Evolutionary conservation across 2,888 invertebrate species (phyloP).

Genomic region (Nomada ruficornis): DNA sequence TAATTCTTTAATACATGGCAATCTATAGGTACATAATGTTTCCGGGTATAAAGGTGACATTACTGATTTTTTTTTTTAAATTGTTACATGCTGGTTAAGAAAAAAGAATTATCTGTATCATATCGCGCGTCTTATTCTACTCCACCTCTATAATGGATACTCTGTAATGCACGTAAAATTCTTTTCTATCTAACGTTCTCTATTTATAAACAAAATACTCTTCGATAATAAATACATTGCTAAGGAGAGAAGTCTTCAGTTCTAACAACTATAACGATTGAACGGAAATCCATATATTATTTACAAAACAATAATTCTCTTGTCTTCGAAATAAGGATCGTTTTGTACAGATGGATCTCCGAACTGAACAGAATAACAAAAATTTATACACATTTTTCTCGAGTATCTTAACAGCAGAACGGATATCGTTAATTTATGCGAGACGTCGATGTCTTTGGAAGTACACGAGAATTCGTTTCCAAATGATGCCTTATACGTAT

Average conservation of each 20-base stretch:
- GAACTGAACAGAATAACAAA: constrained; percentile 12
- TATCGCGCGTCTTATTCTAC: background rate
- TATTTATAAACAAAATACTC: background rate
- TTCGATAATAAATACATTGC: constrained; percentile 29
- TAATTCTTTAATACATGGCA: constrained; percentile 49
- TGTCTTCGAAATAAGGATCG: constrained; percentile 23
- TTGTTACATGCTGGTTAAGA: constrained; percentile 19
- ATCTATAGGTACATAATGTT: constrained; percentile 34
- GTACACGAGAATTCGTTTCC: constrained; percentile 22
- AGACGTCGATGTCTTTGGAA: constrained; percentile 53
- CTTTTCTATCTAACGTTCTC: background rate
- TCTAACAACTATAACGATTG: background rate
- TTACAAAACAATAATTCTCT: constrained; percentile 16
- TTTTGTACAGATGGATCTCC: constrained; percentile 36
- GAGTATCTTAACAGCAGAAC: constrained; percentile 45
- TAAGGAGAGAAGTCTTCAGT: background rate
- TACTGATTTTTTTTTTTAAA: constrained; percentile 5
- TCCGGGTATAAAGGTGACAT: constrained; percentile 19
- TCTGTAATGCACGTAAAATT: background rate
- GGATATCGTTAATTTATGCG: constrained; percentile 34
- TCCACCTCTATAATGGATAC: background rate
- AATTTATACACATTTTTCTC: constrained; percentile 11
- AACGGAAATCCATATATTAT: constrained; percentile 17
- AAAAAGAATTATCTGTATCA: constrained; percentile 11
- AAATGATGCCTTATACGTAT: constrained; percentile 46